Conservation (phyloP, 2,113 vertebrate genomes). For the Poeciliopsis turrubarensis region DNA sequence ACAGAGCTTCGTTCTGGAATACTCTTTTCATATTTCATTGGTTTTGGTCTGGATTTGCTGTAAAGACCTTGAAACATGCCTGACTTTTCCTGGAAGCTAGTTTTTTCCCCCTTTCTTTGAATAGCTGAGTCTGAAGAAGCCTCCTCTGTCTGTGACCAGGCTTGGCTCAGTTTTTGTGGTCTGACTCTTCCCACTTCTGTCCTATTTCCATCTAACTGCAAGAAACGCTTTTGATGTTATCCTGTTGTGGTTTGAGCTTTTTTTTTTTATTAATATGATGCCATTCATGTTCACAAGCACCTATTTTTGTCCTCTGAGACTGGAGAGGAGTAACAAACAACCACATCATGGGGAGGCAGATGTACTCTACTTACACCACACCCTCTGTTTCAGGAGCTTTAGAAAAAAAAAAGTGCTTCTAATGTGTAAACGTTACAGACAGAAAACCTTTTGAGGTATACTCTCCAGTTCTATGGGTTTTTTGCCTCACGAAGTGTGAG, state of each 20-base stretch:
- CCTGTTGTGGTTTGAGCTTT: conserved; percentile 15
- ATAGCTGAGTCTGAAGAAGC: too few species aligned
- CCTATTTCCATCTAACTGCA: conserved; percentile 34
- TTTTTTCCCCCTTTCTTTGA: neutral
- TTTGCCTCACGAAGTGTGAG: neutral
- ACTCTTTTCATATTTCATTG: too few species aligned
- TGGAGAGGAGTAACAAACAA: conserved; percentile 5
- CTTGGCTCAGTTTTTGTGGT: conserved; percentile 27
- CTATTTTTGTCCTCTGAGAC: conserved; percentile 9
- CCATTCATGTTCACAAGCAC: neutral
- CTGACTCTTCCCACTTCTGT: conserved; percentile 11
- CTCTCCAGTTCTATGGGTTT: neutral
- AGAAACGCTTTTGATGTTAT: conserved; percentile 17
- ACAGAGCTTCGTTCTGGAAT: too few species aligned
- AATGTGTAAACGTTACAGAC: neutral
- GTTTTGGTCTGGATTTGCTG: too few species aligned
- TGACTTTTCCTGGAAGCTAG: too few species aligned
- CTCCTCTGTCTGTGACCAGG: neutral
- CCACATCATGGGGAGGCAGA: conserved; percentile 11
- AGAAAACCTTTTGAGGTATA: conserved; percentile 11
- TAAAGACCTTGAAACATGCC: too few species aligned
- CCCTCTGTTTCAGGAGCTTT: neutral
- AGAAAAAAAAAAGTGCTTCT: neutral
- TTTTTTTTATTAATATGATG: conserved; percentile 17
- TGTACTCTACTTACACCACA: conserved; percentile 1